These are phyloP conservation scores for Paramormyrops kingsleyae DNA, from an alignment of 2,113 vertebrate species.

Conservation along the genomic window DNA sequence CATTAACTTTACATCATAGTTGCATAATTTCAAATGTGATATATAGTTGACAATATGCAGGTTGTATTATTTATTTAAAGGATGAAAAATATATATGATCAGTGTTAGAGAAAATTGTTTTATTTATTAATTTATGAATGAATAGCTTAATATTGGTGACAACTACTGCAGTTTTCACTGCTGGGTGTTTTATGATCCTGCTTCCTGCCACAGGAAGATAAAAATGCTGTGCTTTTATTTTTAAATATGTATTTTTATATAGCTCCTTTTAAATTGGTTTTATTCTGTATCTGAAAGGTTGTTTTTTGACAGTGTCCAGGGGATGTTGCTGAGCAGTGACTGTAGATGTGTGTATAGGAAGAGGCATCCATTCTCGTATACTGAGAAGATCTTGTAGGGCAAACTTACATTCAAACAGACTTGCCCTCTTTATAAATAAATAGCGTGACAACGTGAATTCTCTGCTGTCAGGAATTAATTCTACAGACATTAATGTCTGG, in stretches of 20 bases:
- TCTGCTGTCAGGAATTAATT: not conserved
- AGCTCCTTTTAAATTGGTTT: not conserved
- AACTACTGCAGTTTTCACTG: not conserved
- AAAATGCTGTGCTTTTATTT: not conserved
- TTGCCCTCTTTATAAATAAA: not conserved
- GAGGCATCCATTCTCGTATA: not conserved
- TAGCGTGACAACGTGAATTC: not conserved
- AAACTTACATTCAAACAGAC: not conserved
- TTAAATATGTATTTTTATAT: not conserved
- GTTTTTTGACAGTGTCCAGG: not conserved
- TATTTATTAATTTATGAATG: not conserved
- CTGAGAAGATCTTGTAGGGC: not conserved
- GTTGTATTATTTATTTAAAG: not conserved
- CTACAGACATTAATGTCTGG: not conserved
- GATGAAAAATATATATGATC: not conserved
- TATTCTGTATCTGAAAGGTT: not conserved
- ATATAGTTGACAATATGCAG: not conserved
- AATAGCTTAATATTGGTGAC: not conserved
- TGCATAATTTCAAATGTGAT: not conserved
- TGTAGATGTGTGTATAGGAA: not conserved
- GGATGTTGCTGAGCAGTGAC: not conserved
- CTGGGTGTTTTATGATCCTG: not conserved
- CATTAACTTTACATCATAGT: not conserved
- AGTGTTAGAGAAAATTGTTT: not conserved
- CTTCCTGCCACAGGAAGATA: not conserved